These are phyloP conservation scores for Gadus chalcogrammus DNA, from an alignment of 2,113 vertebrate species.

Conservation along the genomic window DNA sequence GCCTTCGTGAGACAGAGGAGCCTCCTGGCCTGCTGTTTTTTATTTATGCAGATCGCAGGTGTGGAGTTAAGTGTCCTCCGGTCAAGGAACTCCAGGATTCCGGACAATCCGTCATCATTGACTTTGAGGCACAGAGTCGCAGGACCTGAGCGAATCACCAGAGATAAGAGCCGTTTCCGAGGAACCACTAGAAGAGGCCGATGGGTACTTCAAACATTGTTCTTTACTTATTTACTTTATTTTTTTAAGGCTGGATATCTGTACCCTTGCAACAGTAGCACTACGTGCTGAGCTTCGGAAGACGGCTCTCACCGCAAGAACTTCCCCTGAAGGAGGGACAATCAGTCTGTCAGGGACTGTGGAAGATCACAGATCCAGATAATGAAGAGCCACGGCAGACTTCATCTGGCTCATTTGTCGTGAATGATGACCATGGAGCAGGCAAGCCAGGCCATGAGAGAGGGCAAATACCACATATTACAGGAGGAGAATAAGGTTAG, in stretches of 20 bases:
- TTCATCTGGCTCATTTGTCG: constrained; percentile 10
- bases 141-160: constrained; percentile 14
- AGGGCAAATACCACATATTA: constrained; percentile 32
- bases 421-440: background rate
- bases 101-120: too few species aligned
- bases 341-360: constrained; percentile 20
- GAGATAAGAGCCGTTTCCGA: constrained; percentile 2
- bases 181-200: constrained; percentile 31
- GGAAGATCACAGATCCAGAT: constrained; percentile 5
- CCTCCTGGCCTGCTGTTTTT: too few species aligned
- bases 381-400: constrained; percentile 23
- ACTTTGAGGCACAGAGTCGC: constrained; percentile 5
- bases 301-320: constrained; percentile 2
- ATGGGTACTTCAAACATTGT: constrained; percentile 24
- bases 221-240: background rate
- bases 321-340: background rate
- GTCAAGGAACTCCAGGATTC: too few species aligned
- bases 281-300: background rate
- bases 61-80: too few species aligned
- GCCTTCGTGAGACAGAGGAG: too few species aligned
- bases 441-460: constrained; percentile 12
- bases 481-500: background rate
- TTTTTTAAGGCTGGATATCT: constrained; percentile 5
- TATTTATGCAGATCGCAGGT: too few species aligned
- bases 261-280: background rate